Percentiles rank a stretch among this genome's conserved stretches.
Conservation (phyloP, 1,140 invertebrate species). For the Ceratosolen fusciceps region DNA sequence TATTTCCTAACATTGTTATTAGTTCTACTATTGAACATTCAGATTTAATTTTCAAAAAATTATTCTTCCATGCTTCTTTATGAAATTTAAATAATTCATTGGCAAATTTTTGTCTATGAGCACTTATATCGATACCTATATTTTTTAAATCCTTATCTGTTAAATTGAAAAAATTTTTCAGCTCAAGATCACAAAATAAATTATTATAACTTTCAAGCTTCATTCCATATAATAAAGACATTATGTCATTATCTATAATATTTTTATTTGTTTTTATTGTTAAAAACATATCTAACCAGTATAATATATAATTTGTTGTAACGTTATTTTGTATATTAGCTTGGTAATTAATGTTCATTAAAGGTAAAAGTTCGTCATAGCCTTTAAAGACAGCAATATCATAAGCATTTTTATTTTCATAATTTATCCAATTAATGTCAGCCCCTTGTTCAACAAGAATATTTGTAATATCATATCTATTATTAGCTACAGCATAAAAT, state of each 20-base stretch:
- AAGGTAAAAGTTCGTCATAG: slow-evolving; percentile 61
- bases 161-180: slow-evolving; percentile 72
- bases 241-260: slow-evolving; percentile 57
- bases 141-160: slow-evolving; percentile 70
- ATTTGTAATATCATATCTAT: slow-evolving; percentile 69
- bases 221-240: slow-evolving; percentile 72
- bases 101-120: slow-evolving; percentile 71
- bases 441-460: slow-evolving; percentile 70
- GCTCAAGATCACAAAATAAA: slow-evolving; percentile 68
- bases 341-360: slow-evolving; percentile 51
- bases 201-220: slow-evolving; percentile 68
- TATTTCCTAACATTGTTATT: slow-evolving; percentile 50
- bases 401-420: slow-evolving; percentile 60
- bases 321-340: slow-evolving; percentile 36
- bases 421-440: slow-evolving; percentile 68
- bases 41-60: slow-evolving; percentile 53
- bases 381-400: slow-evolving; percentile 70
- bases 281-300: slow-evolving; percentile 64
- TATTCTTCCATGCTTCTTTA: slow-evolving; percentile 70
- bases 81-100: slow-evolving; percentile 72
- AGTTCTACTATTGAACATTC: slow-evolving; percentile 52
- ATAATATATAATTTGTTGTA: slow-evolving; percentile 34
- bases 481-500: slow-evolving; percentile 71
- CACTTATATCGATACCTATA: slow-evolving; percentile 72
- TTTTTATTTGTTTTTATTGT: slow-evolving; percentile 50